Base-by-base conservation (phyloP, 1,140 invertebrate species). In the Tyrophagus putrescentiae region DNA sequence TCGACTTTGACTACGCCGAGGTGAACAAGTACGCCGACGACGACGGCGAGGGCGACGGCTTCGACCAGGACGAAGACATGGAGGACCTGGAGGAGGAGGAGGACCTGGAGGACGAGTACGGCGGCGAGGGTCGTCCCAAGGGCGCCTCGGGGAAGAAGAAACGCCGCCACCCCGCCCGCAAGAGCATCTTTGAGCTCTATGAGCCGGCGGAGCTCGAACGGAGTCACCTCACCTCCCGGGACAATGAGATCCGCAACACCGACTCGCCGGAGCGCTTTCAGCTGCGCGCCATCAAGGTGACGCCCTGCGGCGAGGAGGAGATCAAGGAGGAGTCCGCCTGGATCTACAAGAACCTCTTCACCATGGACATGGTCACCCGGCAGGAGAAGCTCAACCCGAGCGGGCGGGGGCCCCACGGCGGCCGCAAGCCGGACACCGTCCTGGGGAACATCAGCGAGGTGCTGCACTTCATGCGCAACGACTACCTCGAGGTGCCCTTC, bases 1-100 rank as follows among this genome's bases (percentile, higher is more conserved):
- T 97, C 23, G 90, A 98, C 71, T 97, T 98, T 76, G 93, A 99
- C 72, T 96, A 87, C 72, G 88, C 93, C 64, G 92, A 96, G 66
- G 92, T 96, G 75, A 82, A 84, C 31, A 85, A 87, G 69, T 88
- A 86, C 72, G 87, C 82, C 21, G 85, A 88, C 6, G 85, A 88
- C 68, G 87, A 91, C 62, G n/a, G n/a, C n/a, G 85, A 87, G 48
- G 83, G 84, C 42, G 80, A 82, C 18, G 81, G 85, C 56, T 76
- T 80, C 61, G 81, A 84, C 54, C 84, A 85, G 67, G 76, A 82
- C 61, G 83, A 85, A 63, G 80, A 82, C 53, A 77, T 73, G 16
- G 81, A 82, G 41, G 76, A 74, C 57, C 73, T 76, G 52, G 68
- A 70, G 29, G 72, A 73, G 54, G 73, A 72, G 58, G 73, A 72